Base-by-base conservation (phyloP, 2,113 vertebrate species). In the Strigops habroptila region DNA sequence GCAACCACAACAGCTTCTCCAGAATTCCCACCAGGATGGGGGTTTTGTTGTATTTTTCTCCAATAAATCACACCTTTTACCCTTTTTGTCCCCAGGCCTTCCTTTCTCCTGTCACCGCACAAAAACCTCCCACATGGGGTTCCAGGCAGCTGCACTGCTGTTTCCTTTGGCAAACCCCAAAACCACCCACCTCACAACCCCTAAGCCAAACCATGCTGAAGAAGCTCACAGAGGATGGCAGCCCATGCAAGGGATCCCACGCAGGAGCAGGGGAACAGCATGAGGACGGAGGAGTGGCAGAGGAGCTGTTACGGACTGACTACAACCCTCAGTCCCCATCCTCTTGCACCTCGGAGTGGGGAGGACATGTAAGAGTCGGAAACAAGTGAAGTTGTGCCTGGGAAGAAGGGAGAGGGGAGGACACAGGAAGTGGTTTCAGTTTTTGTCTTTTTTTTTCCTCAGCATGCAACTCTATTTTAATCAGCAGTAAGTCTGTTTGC, bases 171-270 rank as follows among this genome's bases (percentile, higher is more conserved):
- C 27, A 67, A 78, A 52, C 6, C 3, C 10, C 23, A 27, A 65
- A 49, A 19, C 1, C 5, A 27, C 7, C 4, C 14, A 30, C 5
- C 8, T 10, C 5, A 2, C 4, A 1, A 10, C 2, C 23, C 7
- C 35, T 10, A 35, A n/a, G 31, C 1, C 1, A 86, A 64, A 12
- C 4, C 1, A 35, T 10, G 57, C 33, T 35, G 33, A 59, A 59
- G 57, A 59, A 59, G 57, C 33, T 59, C 57, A 59, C 33, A 59
- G 33, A 6, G 22, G 33, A 59, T 7, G 33, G 57, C 33, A 59
- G 33, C 33, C 33, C 33, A 59, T 35, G 33, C 22, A 33, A 59
- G 33, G 57, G 33, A 59, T 35, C 33, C 57, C n/a, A 59, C n/a
- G 14, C 33, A 35, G 57, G 33, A 59, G 57, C 22, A 59, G 22